These are phyloP conservation scores for Megalops atlanticus DNA, from an alignment of 2,113 vertebrate genomes.

Conservation along the genomic window DNA sequence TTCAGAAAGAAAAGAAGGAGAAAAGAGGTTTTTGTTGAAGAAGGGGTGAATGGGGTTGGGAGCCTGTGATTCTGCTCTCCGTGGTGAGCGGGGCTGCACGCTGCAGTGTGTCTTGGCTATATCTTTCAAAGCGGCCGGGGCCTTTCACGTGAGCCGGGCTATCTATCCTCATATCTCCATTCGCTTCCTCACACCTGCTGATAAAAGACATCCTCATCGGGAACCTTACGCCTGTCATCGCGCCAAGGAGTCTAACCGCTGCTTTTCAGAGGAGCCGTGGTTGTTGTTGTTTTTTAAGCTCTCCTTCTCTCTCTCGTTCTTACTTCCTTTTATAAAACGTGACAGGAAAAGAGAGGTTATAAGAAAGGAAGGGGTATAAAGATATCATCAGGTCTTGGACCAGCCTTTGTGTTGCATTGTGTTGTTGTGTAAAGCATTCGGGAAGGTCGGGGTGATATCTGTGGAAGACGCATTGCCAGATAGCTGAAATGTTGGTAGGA, in stretches of 20 bases:
- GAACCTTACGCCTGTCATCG: slow-evolving; percentile 64
- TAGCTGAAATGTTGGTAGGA: slow-evolving; percentile 51
- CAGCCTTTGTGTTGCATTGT: slow-evolving; percentile 39
- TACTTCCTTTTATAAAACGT: slow-evolving; percentile 29
- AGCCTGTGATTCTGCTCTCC: neutral
- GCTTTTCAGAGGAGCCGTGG: slow-evolving; percentile 20
- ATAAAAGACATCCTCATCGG: slow-evolving; percentile 68
- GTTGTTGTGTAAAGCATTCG: slow-evolving; percentile 32
- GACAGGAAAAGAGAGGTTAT: neutral
- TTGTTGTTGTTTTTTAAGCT: neutral
- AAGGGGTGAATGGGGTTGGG: slow-evolving; percentile 27
- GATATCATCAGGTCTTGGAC: slow-evolving; percentile 36
- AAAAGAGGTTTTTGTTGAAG: slow-evolving; percentile 24
- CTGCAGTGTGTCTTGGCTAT: slow-evolving; percentile 26
- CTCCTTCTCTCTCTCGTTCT: neutral
- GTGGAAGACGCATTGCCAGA: slow-evolving; percentile 38
- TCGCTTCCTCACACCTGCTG: slow-evolving; percentile 74
- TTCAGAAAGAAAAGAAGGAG: neutral
- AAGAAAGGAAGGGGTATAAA: slow-evolving; percentile 24
- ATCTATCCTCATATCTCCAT: slow-evolving; percentile 70
- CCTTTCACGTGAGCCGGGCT: slow-evolving; percentile 35
- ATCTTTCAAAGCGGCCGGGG: slow-evolving; percentile 10
- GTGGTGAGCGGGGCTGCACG: neutral
- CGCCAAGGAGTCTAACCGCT: slow-evolving; percentile 23
- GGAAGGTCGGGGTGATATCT: slow-evolving; percentile 23